A percentile compares a stretch with the other conserved stretches of the same genome.
Conservation (phyloP, 1,140 invertebrate genomes). For the Stegodyphus dumicola region DNA sequence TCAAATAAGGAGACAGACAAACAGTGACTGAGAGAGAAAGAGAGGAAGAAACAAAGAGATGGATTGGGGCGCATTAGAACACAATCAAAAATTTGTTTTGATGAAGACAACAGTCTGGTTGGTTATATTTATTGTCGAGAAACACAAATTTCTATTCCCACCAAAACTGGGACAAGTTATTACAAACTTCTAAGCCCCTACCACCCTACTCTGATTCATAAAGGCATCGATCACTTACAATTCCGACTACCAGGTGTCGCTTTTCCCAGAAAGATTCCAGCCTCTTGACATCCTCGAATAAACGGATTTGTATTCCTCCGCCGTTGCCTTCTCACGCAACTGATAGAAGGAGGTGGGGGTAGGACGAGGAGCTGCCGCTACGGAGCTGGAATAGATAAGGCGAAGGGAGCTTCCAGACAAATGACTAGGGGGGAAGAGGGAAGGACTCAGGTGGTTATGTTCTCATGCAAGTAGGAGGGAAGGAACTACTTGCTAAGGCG, state of each 20-base stretch:
- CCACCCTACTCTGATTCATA: slow-evolving; percentile 41
- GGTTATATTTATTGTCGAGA: no score
- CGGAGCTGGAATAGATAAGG: slow-evolving; percentile 30
- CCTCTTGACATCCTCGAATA: slow-evolving; percentile 39
- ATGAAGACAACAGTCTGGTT: no score
- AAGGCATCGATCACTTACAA: slow-evolving; percentile 55
- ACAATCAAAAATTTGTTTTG: no score
- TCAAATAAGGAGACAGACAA: no score
- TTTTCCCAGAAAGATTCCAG: slow-evolving; percentile 39
- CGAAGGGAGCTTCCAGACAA: neutral
- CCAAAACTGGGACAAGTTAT: slow-evolving; percentile 1
- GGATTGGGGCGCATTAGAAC: no score
- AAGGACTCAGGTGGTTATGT: slow-evolving; percentile 49
- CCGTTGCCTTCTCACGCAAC: slow-evolving; percentile 43
- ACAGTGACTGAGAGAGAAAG: no score
- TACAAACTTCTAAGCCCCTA: slow-evolving; percentile 30
- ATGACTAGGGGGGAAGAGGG: neutral
- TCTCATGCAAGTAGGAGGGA: slow-evolving; percentile 48
- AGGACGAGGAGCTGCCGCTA: slow-evolving; percentile 1
- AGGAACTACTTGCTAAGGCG: slow-evolving; percentile 26
- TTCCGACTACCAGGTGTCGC: slow-evolving; percentile 41
- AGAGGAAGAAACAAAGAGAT: no score
- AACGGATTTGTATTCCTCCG: slow-evolving; percentile 54
- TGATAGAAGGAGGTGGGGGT: no score
- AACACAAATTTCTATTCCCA: no score